These are phyloP conservation scores for Caenorhabditis drosophilae DNA, from an alignment of 2,888 invertebrate species.

Conservation along the genomic window DNA sequence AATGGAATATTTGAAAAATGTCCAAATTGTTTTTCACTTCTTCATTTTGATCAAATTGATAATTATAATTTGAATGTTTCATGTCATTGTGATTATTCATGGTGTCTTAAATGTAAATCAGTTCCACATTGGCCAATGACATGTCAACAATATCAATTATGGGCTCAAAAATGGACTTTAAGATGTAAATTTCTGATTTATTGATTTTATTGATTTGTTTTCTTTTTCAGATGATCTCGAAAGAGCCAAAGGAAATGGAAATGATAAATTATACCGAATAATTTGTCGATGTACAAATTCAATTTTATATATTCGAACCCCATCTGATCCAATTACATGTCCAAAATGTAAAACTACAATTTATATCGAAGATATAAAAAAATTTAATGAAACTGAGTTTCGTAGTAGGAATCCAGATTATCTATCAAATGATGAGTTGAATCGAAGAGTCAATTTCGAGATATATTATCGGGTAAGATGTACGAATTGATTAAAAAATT, in stretches of 20 bases:
- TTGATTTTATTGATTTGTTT: too few species aligned
- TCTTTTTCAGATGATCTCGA: background rate
- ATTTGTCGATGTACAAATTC: background rate
- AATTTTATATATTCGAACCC: background rate
- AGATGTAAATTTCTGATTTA: background rate
- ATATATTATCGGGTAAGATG: too few species aligned
- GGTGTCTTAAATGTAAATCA: background rate
- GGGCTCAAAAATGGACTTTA: background rate
- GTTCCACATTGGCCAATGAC: background rate
- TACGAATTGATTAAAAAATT: too few species aligned
- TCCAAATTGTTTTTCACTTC: background rate
- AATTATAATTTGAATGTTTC: background rate
- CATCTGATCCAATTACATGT: background rate
- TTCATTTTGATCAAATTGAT: background rate
- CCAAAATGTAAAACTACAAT: too few species aligned
- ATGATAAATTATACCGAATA: background rate
- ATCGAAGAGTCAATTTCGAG: too few species aligned
- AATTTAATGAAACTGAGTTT: too few species aligned
- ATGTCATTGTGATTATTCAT: background rate
- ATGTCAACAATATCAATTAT: background rate
- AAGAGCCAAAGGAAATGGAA: background rate
- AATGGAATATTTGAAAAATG: background rate
- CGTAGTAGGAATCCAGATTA: too few species aligned
- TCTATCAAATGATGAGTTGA: too few species aligned
- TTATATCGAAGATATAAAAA: too few species aligned